Evolutionary conservation across 2,797 vertebrate genomes (phyloP).

Genomic region (Sebastes oblongus): DNA sequence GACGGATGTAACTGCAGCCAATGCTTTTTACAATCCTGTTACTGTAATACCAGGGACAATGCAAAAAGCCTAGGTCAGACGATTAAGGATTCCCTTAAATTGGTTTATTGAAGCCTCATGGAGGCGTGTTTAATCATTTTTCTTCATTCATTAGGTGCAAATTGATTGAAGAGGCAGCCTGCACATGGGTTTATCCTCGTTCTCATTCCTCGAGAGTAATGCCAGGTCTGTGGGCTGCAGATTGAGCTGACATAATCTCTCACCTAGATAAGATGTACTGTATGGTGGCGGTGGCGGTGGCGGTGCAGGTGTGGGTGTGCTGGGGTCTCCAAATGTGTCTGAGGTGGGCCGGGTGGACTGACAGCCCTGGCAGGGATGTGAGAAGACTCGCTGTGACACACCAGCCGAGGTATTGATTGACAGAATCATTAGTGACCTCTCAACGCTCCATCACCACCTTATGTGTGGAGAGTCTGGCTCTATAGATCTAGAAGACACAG

Average conservation of each 20-base stretch:
- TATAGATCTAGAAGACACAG: slow-evolving; percentile 7
- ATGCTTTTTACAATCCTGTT: slow-evolving; percentile 68
- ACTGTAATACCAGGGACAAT: slow-evolving; percentile 68
- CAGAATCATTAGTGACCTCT: slow-evolving; percentile 71
- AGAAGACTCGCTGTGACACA: slow-evolving; percentile 40
- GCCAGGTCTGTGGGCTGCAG: background rate
- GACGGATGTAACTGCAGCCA: slow-evolving; percentile 56
- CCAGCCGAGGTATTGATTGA: slow-evolving; percentile 61
- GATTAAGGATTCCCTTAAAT: slow-evolving; percentile 69
- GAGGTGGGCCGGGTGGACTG: slow-evolving; percentile 29
- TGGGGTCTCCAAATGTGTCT: slow-evolving; percentile 17
- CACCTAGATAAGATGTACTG: slow-evolving; percentile 33
- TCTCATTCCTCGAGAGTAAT: slow-evolving; percentile 29
- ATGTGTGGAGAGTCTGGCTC: background rate
- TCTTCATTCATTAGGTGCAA: slow-evolving; percentile 54
- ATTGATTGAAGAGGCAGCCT: slow-evolving; percentile 57
- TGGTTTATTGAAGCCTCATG: slow-evolving; percentile 53
- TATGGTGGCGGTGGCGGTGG: background rate
- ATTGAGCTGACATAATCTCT: slow-evolving; percentile 25
- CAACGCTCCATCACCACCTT: slow-evolving; percentile 34
- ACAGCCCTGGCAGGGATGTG: slow-evolving; percentile 42
- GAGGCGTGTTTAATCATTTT: slow-evolving; percentile 52
- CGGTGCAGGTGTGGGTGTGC: slow-evolving; percentile 16
- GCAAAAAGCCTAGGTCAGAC: slow-evolving; percentile 58
- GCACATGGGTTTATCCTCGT: slow-evolving; percentile 14